phyloP scores from a whole-genome alignment of 2,113 vertebrate genomes.

The Lepus europaeus region DNA sequence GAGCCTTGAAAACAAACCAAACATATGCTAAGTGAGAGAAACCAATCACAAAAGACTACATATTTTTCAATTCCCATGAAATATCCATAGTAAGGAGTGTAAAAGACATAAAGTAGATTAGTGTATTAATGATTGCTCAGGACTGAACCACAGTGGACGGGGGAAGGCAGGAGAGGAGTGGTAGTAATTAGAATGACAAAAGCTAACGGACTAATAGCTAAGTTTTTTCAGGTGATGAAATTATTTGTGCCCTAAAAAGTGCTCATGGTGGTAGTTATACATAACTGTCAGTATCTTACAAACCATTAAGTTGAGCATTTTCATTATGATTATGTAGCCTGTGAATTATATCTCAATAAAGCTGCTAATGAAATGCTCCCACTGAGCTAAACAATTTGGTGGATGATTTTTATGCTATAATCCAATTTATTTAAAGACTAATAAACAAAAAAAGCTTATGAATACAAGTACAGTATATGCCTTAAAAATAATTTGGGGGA shows the following conservation, averaged over 20 bases:
- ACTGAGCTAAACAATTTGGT: neutral
- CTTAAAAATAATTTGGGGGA: neutral
- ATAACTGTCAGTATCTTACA: neutral
- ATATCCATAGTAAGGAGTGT: neutral
- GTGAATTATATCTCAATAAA: slow-evolving; percentile 14
- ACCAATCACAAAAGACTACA: neutral
- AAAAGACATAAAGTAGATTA: neutral
- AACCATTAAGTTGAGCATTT: neutral
- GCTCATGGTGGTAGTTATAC: neutral
- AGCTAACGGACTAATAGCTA: neutral
- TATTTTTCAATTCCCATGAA: neutral
- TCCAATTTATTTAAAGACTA: slow-evolving; percentile 21
- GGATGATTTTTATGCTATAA: neutral
- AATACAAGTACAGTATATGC: neutral
- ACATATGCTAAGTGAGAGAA: neutral
- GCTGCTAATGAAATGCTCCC: neutral
- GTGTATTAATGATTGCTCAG: neutral
- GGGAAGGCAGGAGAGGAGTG: neutral
- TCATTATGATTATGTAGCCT: neutral
- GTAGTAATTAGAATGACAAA: neutral
- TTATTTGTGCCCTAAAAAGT: neutral
- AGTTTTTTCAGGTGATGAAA: neutral
- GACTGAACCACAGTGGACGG: neutral
- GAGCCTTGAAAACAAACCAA: neutral
- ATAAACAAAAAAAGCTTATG: neutral